Evolutionary conservation across 2,888 invertebrate genomes (phyloP).

Genomic region (Erebia epiphron): DNA sequence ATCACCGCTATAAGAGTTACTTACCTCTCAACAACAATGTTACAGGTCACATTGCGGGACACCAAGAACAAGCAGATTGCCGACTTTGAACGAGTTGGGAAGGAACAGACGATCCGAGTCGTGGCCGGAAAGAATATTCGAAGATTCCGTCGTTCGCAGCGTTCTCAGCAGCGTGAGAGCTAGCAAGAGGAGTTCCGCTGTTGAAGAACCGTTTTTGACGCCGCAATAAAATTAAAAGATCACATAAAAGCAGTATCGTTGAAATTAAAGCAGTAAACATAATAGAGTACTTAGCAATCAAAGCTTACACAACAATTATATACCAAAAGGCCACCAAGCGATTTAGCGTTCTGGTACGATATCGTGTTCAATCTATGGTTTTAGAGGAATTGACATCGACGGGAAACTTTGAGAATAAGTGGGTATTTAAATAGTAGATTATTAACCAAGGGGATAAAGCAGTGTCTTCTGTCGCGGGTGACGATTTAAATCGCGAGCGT

Average conservation of each 20-base stretch:
- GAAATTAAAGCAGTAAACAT: not conserved
- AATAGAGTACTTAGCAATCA: not conserved
- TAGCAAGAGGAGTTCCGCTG: slow-evolving; percentile 60
- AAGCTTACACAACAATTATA: not conserved
- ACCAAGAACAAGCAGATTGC: slow-evolving; percentile 63
- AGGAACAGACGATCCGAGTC: slow-evolving; percentile 62
- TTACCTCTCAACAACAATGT: not conserved
- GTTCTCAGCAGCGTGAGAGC: slow-evolving; percentile 66
- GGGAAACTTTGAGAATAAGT: too few species aligned
- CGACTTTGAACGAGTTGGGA: slow-evolving; percentile 53
- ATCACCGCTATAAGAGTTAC: too few species aligned
- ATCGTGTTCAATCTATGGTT: too few species aligned
- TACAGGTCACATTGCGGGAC: slow-evolving; percentile 62
- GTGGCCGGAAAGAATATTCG: slow-evolving; percentile 74
- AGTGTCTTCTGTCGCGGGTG: too few species aligned
- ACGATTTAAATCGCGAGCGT: too few species aligned
- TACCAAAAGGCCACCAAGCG: too few species aligned
- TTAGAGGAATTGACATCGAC: too few species aligned
- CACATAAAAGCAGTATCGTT: not conserved
- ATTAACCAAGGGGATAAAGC: too few species aligned
- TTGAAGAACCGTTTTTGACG: slow-evolving; percentile 70
- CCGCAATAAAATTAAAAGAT: slow-evolving; percentile 56
- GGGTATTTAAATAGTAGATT: too few species aligned
- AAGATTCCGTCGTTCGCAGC: slow-evolving; percentile 69
- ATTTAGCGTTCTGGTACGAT: too few species aligned